A percentile compares a stretch with the other conserved stretches of the same genome.
phyloP scores from a whole-genome alignment of 2,888 invertebrate species.

The Pheosia gnoma region DNA sequence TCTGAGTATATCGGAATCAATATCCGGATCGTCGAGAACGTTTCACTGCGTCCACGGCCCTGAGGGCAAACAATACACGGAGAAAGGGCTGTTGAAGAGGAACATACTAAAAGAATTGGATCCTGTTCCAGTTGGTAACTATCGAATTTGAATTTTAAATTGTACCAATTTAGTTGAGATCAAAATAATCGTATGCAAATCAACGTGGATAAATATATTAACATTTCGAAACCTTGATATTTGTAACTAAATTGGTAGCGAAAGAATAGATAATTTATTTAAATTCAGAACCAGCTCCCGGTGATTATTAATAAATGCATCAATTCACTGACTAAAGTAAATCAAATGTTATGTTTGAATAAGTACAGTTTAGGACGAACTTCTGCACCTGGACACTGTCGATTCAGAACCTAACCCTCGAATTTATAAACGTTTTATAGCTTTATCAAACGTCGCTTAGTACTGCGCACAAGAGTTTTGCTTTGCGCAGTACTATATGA shows the following conservation, averaged over 20 bases:
- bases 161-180: background rate
- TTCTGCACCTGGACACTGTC: no score
- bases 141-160: background rate
- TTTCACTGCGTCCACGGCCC: slow-evolving; percentile 60
- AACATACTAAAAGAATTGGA: slow-evolving; percentile 61
- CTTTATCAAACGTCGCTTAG: no score
- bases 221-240: slow-evolving; percentile 5
- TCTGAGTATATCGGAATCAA: slow-evolving; percentile 49
- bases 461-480: no score
- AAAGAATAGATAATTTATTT: background rate
- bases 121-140: slow-evolving; percentile 47
- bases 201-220: slow-evolving; percentile 13
- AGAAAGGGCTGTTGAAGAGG: slow-evolving; percentile 55
- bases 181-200: background rate
- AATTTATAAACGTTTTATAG: no score
- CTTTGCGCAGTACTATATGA: no score
- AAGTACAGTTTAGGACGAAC: no score
- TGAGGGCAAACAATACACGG: slow-evolving; percentile 55
- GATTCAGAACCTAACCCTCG: no score
- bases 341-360: no score
- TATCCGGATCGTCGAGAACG: slow-evolving; percentile 59
- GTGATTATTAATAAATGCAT: background rate
- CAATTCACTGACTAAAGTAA: no score
- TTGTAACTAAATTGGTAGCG: slow-evolving; percentile 1
- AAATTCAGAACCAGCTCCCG: background rate